Evolutionary conservation across 1,140 invertebrate genomes (phyloP), one percentile per base, ranked within the genome.

Genomic region (Drosophila prosaltans): DNA sequence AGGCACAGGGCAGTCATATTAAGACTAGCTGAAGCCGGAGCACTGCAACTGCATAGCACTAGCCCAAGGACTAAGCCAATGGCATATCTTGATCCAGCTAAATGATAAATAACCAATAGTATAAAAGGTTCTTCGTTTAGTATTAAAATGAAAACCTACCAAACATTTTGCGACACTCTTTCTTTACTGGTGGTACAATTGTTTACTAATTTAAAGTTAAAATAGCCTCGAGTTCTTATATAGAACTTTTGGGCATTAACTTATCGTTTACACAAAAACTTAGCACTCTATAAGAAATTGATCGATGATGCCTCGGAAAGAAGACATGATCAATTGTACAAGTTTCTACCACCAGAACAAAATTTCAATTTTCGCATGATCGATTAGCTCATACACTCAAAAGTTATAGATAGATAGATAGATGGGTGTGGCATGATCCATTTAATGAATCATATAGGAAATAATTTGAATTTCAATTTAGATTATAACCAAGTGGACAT

Each of bases 1-100:
- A 72, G 28, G 41, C 81, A 85, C 11, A 85, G 4, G 48, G 78
- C 65, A 45, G 54, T 80, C 64, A 74, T 65, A 48, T 84, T 83
- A 4, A 81, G 43, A 16, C 65, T 43, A 10, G 63, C 57, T 0
- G 40, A 9, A 4, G 74, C 74, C 32, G 75, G 75, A 30, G 73
- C 74, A 36, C 41, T 59, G 32, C 73, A 76, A 32, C 54, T 54
- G 55, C 75, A 24, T 7, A 76, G 54, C 43, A 59, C 57, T 24
- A 76, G 73, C 55, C 59, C 65, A 54, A 63, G 26, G 9, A 70
- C 21, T 8, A 39, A 54, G 9, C 73, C 66, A 28, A 76, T 30
- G 8, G 51, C 24, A 41, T 39, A 65, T 55, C 76, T 69, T 2
- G 11, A 36, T 73, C 66, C 66, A 76, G 65, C 74, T 59, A 59